A percentile compares a stretch with the other conserved stretches of the same genome.
phyloP scores from a whole-genome alignment of 2,888 invertebrate species.

The Mantis religiosa region DNA sequence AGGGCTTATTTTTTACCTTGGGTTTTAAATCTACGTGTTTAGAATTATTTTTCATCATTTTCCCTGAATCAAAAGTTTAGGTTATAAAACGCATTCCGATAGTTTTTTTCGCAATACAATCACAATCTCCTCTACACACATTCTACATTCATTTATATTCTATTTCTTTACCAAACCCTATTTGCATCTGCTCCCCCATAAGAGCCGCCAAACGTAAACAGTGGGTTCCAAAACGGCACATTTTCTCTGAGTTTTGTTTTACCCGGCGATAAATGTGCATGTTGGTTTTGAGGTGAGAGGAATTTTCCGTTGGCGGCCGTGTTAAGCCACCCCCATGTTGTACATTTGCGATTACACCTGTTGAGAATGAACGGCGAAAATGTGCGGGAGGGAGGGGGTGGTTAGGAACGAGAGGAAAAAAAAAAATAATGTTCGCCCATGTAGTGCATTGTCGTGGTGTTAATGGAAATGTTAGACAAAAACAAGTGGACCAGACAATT shows the following conservation, averaged over 20 bases:
- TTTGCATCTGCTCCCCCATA: background rate
- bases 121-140: no score
- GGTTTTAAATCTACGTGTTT: no score
- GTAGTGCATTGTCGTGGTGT: background rate
- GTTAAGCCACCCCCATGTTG: background rate
- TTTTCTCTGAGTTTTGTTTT: background rate
- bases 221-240: background rate
- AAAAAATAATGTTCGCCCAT: background rate
- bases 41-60: no score
- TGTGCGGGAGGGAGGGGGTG: background rate
- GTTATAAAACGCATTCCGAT: no score
- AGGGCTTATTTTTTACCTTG: no score
- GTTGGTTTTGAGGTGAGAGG: background rate
- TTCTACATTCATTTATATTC: no score
- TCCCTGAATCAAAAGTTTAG: no score
- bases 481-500: background rate
- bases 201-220: background rate
- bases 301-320: background rate
- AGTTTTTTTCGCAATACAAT: no score
- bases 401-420: background rate
- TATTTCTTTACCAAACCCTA: background rate
- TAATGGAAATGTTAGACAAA: background rate
- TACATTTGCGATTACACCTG: background rate
- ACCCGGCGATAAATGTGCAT: background rate
- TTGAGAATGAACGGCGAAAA: background rate